These are phyloP conservation scores for Lytechinus variegatus DNA, from an alignment of 35 echinoderm and acorn worm genomes.

Conservation along the genomic window DNA sequence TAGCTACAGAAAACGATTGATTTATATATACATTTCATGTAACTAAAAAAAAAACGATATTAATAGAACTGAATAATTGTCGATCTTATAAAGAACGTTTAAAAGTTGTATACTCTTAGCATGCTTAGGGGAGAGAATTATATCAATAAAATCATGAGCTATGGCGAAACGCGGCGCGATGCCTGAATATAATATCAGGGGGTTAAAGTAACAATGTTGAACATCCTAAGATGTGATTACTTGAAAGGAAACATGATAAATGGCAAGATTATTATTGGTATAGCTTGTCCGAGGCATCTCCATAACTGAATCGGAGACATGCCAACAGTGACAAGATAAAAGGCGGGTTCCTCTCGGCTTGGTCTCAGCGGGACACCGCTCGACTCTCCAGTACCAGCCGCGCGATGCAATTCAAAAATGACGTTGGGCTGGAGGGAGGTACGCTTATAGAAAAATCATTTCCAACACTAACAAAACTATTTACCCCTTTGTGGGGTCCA, in stretches of 20 bases:
- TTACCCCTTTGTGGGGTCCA: conserved; percentile 36
- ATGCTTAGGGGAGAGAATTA: not conserved
- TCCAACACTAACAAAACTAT: conserved; percentile 47
- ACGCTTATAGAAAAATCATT: conserved; percentile 41
- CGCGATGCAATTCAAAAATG: conserved; percentile 26
- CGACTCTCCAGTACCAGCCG: not conserved
- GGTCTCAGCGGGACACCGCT: not conserved
- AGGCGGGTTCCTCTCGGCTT: not conserved
- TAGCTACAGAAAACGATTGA: no score
- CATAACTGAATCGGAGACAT: not conserved
- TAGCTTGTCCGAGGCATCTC: not conserved
- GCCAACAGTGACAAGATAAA: not conserved
- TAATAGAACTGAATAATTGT: no score
- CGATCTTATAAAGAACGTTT: no score
- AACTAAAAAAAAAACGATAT: no score
- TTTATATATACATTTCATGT: no score
- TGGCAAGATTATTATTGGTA: not conserved
- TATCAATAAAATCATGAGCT: no score
- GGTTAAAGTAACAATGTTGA: not conserved
- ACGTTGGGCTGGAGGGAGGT: not conserved
- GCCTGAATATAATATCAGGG: not conserved
- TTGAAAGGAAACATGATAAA: not conserved
- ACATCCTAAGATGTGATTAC: not conserved
- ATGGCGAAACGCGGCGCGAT: not conserved
- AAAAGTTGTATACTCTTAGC: not conserved